Evolutionary conservation across 1,140 invertebrate genomes (phyloP).

Genomic region (Drosophila asahinai): DNA sequence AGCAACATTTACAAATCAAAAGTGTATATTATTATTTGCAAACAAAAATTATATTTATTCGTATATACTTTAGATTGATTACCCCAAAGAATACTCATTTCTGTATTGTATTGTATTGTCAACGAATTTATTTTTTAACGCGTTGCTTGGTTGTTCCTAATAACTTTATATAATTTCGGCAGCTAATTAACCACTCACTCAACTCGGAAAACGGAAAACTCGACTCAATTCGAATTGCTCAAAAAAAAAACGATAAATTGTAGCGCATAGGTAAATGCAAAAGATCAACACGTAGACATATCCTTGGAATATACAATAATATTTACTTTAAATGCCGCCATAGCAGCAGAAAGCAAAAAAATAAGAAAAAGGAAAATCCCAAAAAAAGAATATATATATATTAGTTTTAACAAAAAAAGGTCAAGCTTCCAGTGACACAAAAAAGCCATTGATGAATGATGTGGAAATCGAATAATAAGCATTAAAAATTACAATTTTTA

Average conservation of each 20-base stretch:
- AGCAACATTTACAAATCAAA: slow-evolving; percentile 32
- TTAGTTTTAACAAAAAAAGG: slow-evolving; percentile 71
- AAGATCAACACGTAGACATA: slow-evolving; percentile 85
- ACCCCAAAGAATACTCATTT: slow-evolving; percentile 80
- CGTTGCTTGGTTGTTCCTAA: slow-evolving; percentile 69
- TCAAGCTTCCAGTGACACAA: slow-evolving; percentile 81
- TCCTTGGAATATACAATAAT: slow-evolving; percentile 85
- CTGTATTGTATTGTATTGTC: slow-evolving; percentile 60
- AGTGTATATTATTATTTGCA: slow-evolving; percentile 59
- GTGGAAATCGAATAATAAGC: slow-evolving; percentile 75
- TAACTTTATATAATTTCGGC: slow-evolving; percentile 53
- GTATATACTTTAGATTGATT: slow-evolving; percentile 36
- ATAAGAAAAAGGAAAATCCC: slow-evolving; percentile 29
- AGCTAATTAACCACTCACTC: slow-evolving; percentile 41
- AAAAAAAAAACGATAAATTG: slow-evolving; percentile 46
- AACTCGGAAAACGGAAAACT: slow-evolving; percentile 37
- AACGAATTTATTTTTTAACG: slow-evolving; percentile 67
- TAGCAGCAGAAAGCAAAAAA: slow-evolving; percentile 60
- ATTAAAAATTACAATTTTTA: slow-evolving; percentile 76
- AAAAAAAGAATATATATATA: slow-evolving; percentile 44
- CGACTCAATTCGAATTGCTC: slow-evolving; percentile 73
- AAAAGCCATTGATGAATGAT: slow-evolving; percentile 62
- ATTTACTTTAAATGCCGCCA: slow-evolving; percentile 80
- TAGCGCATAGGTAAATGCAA: slow-evolving; percentile 74
- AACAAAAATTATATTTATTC: slow-evolving; percentile 35